Evolutionary conservation across 2,113 vertebrate species (phyloP), one percentile per base, ranked within the genome.

Genomic region (Myxocyprinus asiaticus): DNA sequence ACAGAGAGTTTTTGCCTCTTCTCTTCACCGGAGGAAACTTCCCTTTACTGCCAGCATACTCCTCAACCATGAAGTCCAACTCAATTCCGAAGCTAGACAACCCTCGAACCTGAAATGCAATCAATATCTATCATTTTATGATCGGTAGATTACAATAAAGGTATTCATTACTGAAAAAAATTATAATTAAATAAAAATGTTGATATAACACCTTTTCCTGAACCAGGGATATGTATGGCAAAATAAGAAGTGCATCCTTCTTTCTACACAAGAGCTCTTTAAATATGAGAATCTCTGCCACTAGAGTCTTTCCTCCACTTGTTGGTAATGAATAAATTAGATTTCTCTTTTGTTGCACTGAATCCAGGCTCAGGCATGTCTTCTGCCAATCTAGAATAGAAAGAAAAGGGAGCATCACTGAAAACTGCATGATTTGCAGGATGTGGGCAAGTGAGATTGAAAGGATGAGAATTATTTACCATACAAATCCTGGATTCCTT

Each of bases 261-360:
- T 89, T 94, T 67, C 94, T 91, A 88, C 97, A 98, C 71, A 99
- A 94, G 7, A 99, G 85, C 87, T 99, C 97, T 59, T 94, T 92
- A 5, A 98, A 93, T 84, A 98, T 94, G 63, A 99, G 92, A 87
- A 99, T 95, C 90, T 99, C 98, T 12, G 97, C 97, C 9, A 99
- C 97, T 0, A 99, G 93, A 0, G 98, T 99, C 89, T 99, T 99
- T 10, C 98, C 98, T 83, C 98, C 98, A 67, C 97, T 93, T 7
- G 98, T 99, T 78, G 98, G 98, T 15, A 98, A 90, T 0, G 96
- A 97, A 89, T 97, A 99, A 87, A 99, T 98, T 48, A 99, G 92
- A 83, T 99, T 99, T 90, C 80, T 96, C 85, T 94, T 94, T 82
- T 92, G 90, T 81, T 93, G 92, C 2, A 99, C 90, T 48, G 93